These are phyloP conservation scores for Sinelater perroti DNA, from an alignment of 2,888 invertebrate species.

Conservation along the genomic window DNA sequence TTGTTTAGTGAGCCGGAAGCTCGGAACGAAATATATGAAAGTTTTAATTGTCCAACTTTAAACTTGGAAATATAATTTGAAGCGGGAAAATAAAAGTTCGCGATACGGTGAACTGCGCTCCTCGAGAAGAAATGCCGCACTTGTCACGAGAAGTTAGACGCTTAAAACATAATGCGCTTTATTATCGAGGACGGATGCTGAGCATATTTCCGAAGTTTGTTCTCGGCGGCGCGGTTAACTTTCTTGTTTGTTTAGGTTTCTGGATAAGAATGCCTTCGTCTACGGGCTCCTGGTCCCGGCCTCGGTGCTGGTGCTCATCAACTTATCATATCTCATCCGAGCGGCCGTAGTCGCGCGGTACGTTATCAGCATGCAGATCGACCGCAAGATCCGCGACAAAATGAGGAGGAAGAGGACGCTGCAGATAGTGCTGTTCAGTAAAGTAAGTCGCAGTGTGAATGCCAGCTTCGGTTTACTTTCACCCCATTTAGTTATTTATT, in stretches of 20 bases:
- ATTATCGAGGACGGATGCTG: neutral
- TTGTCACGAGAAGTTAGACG: no score
- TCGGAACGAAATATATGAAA: conserved; percentile 17
- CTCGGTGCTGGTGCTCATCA: conserved; percentile 45
- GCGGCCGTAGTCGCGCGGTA: conserved; percentile 67
- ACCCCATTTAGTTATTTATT: no score
- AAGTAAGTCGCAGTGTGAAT: no score
- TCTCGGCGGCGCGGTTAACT: neutral
- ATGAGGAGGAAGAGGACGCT: conserved; percentile 67
- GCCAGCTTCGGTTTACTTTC: no score
- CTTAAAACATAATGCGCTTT: no score
- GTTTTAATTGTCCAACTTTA: conserved; percentile 14
- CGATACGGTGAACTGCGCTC: neutral
- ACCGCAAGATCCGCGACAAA: conserved; percentile 67
- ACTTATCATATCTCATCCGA: conserved; percentile 62
- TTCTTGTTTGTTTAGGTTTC: conserved; percentile 60
- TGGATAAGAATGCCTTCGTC: conserved; percentile 63
- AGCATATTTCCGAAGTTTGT: conserved; percentile 9
- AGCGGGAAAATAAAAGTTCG: neutral
- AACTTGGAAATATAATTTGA: conserved; percentile 5
- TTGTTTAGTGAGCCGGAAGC: conserved; percentile 10
- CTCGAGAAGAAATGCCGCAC: neutral
- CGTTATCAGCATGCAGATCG: conserved; percentile 68
- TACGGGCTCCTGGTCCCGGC: conserved; percentile 63
- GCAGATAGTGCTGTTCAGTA: conserved; percentile 68